Conservation (phyloP, 1,140 invertebrate genomes). For the Chironomus striatipennis region DNA sequence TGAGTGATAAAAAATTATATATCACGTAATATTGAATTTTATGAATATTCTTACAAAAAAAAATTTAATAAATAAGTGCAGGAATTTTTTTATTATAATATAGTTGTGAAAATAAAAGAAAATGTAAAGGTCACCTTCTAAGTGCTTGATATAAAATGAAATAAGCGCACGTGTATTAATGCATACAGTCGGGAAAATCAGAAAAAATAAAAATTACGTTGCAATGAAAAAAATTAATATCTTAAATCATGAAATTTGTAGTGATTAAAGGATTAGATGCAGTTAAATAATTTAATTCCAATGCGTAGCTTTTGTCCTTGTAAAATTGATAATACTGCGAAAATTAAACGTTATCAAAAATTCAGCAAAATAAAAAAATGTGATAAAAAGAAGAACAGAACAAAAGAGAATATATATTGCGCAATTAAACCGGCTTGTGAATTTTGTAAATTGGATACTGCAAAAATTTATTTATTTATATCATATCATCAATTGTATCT, state of each 20-base stretch:
- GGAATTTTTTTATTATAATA: no score
- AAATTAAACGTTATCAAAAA: background rate
- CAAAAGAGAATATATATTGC: background rate
- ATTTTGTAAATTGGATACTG: background rate
- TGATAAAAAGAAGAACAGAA: background rate
- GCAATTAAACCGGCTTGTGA: background rate
- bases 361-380: background rate
- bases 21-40: no score
- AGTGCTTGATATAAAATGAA: background rate
- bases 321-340: background rate
- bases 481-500: background rate
- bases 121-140: slow-evolving; percentile 4
- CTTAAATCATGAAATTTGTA: no score
- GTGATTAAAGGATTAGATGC: no score
- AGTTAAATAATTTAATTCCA: no score
- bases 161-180: slow-evolving; percentile 1
- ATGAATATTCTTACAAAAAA: no score
- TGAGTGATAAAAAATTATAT: no score
- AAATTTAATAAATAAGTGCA: no score
- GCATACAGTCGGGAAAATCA: background rate
- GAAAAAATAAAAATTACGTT: background rate
- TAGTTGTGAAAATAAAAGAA: background rate
- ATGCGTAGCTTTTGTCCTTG: no score
- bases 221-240: no score
- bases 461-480: background rate